Base-by-base conservation (phyloP, 2,113 vertebrate species). In the Pterocles orientalis region DNA sequence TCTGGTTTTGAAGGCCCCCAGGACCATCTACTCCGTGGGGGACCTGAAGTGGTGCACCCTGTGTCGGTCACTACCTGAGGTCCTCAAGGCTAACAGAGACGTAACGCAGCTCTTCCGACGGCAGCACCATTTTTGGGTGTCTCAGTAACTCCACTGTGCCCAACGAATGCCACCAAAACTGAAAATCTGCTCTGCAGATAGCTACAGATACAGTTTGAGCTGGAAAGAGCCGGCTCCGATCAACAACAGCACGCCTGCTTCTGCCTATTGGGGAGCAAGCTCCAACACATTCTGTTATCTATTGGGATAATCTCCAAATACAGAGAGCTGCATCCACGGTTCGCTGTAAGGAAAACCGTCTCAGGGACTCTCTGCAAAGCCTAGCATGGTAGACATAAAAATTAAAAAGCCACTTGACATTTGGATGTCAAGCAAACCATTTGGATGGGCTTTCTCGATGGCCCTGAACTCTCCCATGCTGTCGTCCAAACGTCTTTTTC, bases 21-120 rank as follows among this genome's bases (percentile, higher is more conserved):
- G 39, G 39, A 61, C 41, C 41, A 69, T 12, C 18, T 69, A 14
- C 29, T 28, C 53, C 8, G 17, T 4, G 6, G 26, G 6, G 28
- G 6, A 34, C 68, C 70, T 81, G 34, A 72, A 82, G 66, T 18
- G 82, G 73, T 56, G 53, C 56, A 84, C 18, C 56, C 39, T 24
- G 28, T 0, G 6, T 16, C 2, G 1, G 14, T 36, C 43, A 36
- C 36, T 28, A n/a, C n/a, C n/a, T n/a, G 62, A 65, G 41, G 14
- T 77, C 68, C 72, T 81, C 8, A 13, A 88, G 54, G 33, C 36
- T 60, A 53, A 54, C 0, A 17, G 60, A 61, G 70, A 53, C 73
- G 48, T 69, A 91, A 65, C 33, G 72, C 34, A 50, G 50, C 21
- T 92, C 83, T 72, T n/a, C 17, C 6, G 2, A 88, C 48, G 10